These are phyloP conservation scores for Apostichopus parvimensis DNA, from an alignment of 35 echinoderm and acorn worm species.

Conservation along the genomic window DNA sequence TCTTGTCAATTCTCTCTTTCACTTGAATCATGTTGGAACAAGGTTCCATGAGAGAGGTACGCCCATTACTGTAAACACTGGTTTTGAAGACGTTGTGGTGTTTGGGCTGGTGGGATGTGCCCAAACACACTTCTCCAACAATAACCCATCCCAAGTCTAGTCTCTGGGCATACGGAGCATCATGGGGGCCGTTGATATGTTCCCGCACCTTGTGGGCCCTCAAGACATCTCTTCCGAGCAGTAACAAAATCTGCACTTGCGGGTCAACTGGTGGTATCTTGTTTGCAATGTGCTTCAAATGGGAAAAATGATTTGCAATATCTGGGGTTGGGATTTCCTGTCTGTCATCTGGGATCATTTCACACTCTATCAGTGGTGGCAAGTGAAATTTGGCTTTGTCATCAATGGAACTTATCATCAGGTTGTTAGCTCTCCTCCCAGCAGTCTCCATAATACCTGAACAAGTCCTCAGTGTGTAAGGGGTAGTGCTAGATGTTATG, in stretches of 20 bases:
- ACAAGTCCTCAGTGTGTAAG: slow-evolving; percentile 56
- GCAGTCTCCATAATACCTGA: not conserved
- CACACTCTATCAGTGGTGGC: slow-evolving; percentile 50
- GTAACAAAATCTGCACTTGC: slow-evolving; percentile 14
- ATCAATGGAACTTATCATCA: slow-evolving; percentile 35
- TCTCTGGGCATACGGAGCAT: slow-evolving; percentile 56
- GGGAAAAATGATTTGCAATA: not conserved
- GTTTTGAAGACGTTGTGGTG: slow-evolving; percentile 2
- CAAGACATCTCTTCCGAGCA: slow-evolving; percentile 47
- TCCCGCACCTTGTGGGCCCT: slow-evolving; percentile 42
- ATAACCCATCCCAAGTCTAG: slow-evolving; percentile 56
- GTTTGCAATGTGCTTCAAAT: not conserved
- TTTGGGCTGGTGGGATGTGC: not conserved
- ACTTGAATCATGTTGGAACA: slow-evolving; percentile 16
- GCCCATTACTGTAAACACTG: slow-evolving; percentile 24
- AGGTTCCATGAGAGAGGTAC: slow-evolving; percentile 28
- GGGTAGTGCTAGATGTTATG: not conserved
- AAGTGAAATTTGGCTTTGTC: slow-evolving; percentile 9
- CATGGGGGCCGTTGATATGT: not conserved
- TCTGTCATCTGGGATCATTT: slow-evolving; percentile 54
- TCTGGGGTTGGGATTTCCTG: slow-evolving; percentile 66
- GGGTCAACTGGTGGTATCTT: not conserved
- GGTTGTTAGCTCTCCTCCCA: slow-evolving; percentile 20
- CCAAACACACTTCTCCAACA: slow-evolving; percentile 54
- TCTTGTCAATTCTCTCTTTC: slow-evolving; percentile 39